These are phyloP conservation scores for Zaprionus camerounensis DNA, from an alignment of 1,140 invertebrate genomes.

Conservation along the genomic window DNA sequence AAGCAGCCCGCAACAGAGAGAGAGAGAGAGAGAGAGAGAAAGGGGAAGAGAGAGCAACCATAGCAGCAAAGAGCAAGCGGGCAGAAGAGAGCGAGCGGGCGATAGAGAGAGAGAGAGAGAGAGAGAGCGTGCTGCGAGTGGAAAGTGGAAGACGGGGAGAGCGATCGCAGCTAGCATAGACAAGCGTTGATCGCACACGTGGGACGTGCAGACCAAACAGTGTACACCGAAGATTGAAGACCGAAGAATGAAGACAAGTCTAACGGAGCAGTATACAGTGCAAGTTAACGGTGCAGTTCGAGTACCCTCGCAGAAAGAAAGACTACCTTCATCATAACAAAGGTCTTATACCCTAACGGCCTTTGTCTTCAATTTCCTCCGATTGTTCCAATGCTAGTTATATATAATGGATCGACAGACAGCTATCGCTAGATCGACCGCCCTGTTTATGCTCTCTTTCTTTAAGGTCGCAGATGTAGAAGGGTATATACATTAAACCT, in stretches of 20 bases:
- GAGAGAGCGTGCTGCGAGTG: not conserved
- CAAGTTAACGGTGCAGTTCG: not conserved
- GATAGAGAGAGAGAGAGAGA: not conserved
- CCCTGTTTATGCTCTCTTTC: too few relatives aligned
- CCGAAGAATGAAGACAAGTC: not conserved
- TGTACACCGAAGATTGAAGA: not conserved
- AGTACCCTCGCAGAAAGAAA: not conserved
- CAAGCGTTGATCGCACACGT: slow-evolving; percentile 44
- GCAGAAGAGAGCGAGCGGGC: slow-evolving; percentile 11
- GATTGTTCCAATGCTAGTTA: too few relatives aligned
- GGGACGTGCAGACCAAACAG: slow-evolving; percentile 14
- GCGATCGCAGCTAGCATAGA: slow-evolving; percentile 27
- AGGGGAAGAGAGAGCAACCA: not conserved
- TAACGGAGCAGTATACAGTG: not conserved
- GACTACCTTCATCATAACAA: too few relatives aligned
- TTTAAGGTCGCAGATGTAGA: too few relatives aligned
- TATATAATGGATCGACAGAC: too few relatives aligned
- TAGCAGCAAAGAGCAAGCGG: not conserved
- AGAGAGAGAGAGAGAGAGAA: slow-evolving; percentile 10
- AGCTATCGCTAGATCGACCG: too few relatives aligned
- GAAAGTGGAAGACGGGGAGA: not conserved
- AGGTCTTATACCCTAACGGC: too few relatives aligned
- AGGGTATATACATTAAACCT: too few relatives aligned
- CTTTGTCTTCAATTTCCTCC: too few relatives aligned
- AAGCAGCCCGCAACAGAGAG: slow-evolving; percentile 9